These are phyloP conservation scores for Conus canariensis DNA, from an alignment of 2,888 invertebrate species.

Conservation along the genomic window DNA sequence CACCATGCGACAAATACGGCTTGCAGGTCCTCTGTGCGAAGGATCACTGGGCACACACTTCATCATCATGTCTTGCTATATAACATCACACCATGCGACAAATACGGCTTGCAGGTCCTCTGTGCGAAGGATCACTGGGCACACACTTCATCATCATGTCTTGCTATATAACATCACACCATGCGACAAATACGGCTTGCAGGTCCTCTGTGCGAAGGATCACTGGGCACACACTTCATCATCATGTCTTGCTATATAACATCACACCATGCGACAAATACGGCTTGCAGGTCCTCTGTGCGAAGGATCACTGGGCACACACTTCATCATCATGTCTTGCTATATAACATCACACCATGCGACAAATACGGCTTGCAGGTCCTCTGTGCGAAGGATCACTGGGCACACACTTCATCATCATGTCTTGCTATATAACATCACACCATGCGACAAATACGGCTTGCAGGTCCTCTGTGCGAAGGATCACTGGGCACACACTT, in stretches of 20 bases:
- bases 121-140: neutral
- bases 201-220: neutral
- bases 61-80: neutral
- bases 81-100: slow-evolving; percentile 57
- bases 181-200: slow-evolving; percentile 55
- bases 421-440: no score
- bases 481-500: neutral
- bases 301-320: no score
- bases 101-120: slow-evolving; percentile 46
- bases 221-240: neutral
- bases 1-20: slow-evolving; percentile 62
- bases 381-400: no score
- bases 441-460: no score
- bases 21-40: neutral
- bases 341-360: no score
- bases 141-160: neutral
- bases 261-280: no score
- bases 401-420: no score
- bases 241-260: neutral
- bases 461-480: neutral
- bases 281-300: no score
- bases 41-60: neutral
- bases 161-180: slow-evolving; percentile 49
- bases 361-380: no score
- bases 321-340: no score